Percentiles rank a stretch among this genome's conserved stretches.
These are phyloP conservation scores for Pristionchus arcanus DNA, from an alignment of 2,888 invertebrate genomes.

Conservation along the genomic window DNA sequence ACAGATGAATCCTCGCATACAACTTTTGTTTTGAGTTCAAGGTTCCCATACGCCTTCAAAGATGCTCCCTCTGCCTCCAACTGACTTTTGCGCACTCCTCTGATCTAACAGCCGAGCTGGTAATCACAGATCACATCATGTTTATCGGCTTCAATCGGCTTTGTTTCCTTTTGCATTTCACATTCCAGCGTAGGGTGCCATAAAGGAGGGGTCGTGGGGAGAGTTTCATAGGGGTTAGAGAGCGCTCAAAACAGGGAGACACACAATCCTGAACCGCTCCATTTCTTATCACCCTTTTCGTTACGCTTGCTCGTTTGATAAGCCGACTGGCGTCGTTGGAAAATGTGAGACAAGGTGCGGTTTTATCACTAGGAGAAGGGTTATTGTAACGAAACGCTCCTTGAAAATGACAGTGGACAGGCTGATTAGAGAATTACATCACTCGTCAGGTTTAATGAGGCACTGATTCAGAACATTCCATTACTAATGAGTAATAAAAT, in stretches of 20 bases:
- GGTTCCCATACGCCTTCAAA: too few species aligned
- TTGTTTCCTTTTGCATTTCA: background rate
- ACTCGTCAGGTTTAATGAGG: too few species aligned
- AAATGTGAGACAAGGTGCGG: background rate
- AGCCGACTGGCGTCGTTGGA: background rate
- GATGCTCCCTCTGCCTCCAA: too few species aligned
- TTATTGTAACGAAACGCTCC: background rate
- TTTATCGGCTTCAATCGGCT: background rate
- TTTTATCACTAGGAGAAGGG: background rate
- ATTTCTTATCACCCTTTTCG: background rate
- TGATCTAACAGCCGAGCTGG: too few species aligned
- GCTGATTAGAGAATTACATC: too few species aligned
- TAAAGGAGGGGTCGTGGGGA: background rate
- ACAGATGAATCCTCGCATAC: too few species aligned
- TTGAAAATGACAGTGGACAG: background rate
- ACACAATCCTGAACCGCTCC: background rate
- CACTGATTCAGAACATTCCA: too few species aligned
- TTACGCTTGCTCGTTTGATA: background rate
- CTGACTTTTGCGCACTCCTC: too few species aligned
- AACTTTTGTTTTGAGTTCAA: too few species aligned
- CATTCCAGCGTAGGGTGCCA: background rate
- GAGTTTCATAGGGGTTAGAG: background rate
- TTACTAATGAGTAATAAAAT: too few species aligned
- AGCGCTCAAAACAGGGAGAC: background rate
- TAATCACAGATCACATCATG: background rate